A percentile compares a stretch with the other conserved stretches of the same genome.
phyloP scores from a whole-genome alignment of 2,888 invertebrate species.

The Pollenia labialis region DNA sequence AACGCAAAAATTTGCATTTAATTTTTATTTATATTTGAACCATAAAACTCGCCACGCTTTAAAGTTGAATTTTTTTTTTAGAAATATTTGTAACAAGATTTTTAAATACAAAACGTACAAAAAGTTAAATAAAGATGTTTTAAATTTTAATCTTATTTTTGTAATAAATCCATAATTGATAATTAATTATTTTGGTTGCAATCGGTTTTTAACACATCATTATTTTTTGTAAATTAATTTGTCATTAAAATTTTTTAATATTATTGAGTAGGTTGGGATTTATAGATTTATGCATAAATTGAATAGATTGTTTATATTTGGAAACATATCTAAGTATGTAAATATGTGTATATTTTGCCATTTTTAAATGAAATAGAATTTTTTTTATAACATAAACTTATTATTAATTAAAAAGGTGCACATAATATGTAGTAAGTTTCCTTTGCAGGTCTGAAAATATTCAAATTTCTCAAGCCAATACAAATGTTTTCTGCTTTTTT shows the following conservation, averaged over 20 bases:
- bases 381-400: no score
- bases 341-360: no score
- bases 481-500: no score
- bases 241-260: background rate
- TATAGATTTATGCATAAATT: background rate
- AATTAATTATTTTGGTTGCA: slow-evolving; percentile 6
- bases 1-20: slow-evolving; percentile 17
- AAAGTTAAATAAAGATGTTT: background rate
- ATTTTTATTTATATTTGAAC: background rate
- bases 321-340: no score
- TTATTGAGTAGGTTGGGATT: slow-evolving; percentile 1
- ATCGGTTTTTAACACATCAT: slow-evolving; percentile 5
- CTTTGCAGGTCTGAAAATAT: no score
- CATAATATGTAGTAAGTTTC: no score
- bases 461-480: no score
- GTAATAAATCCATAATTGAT: slow-evolving; percentile 10
- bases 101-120: background rate
- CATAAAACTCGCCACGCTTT: background rate
- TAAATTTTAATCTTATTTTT: background rate
- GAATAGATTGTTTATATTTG: no score
- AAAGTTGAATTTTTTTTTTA: background rate
- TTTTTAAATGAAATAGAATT: no score
- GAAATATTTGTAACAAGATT: background rate
- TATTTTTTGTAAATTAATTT: background rate
- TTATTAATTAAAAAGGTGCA: no score